These are phyloP conservation scores for Drosophila trichaetosa DNA, from an alignment of 2,888 invertebrate species.

Conservation along the genomic window DNA sequence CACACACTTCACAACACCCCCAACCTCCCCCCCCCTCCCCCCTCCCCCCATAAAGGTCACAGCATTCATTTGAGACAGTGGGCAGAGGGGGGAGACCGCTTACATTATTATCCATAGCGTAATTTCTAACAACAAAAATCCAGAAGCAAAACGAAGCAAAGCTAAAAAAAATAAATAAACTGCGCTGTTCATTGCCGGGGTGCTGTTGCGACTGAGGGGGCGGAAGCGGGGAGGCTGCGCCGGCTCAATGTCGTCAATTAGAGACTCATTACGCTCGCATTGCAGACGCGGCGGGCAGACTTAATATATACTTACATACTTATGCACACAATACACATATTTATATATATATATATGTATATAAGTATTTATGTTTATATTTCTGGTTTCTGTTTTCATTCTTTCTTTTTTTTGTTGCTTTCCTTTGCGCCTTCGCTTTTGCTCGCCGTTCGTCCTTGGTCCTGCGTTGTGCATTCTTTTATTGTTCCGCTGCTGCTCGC, in stretches of 20 bases:
- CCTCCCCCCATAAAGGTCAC: conserved; percentile 42
- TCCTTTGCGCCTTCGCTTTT: conserved; percentile 35
- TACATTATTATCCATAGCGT: conserved; percentile 73
- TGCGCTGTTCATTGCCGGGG: background rate
- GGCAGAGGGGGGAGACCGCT: conserved; percentile 6
- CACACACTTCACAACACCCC: background rate
- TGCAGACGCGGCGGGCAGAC: conserved; percentile 83
- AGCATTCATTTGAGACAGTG: conserved; percentile 15
- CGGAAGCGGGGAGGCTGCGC: background rate
- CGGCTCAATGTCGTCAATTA: conserved; percentile 82
- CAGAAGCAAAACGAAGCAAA: conserved; percentile 25
- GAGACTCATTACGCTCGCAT: conserved; percentile 83
- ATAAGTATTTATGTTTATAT: conserved; percentile 20
- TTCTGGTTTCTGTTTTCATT: conserved; percentile 9
- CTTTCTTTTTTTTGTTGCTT: conserved; percentile 8
- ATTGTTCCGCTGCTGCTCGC: conserved; percentile 65
- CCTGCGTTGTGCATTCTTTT: conserved; percentile 66
- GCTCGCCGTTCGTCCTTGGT: conserved; percentile 55
- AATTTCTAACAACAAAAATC: conserved; percentile 71
- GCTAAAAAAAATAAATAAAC: conserved; percentile 26
- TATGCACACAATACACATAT: conserved; percentile 1
- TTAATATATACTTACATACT: conserved; percentile 43
- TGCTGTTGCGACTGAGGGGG: background rate
- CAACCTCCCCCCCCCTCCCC: background rate
- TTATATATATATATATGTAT: conserved; percentile 6